Evolutionary conservation across 2,797 vertebrate species (phyloP), one percentile per base, ranked within the genome.

Genomic region (Lemur catta): DNA sequence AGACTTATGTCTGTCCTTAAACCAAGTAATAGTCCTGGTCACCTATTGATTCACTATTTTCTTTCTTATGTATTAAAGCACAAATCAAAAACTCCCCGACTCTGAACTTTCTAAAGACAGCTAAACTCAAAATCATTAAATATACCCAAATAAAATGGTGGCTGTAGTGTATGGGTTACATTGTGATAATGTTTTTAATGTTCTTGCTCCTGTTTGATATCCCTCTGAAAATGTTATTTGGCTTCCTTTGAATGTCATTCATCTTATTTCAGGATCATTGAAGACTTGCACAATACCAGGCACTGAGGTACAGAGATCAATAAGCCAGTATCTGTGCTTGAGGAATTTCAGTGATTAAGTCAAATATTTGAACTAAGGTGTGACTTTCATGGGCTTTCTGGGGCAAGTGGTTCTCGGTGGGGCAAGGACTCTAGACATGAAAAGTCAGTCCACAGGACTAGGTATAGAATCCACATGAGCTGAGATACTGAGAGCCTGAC

Each of bases 61-160:
- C 18, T 79, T 85, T 79, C 69, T 86, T 55, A 61, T 35, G 6
- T 92, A 79, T 94, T 91, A 93, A 92, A 93, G 30, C 30, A 65
- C 46, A 92, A 50, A 55, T 72, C 10, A 91, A 41, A 52, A 78
- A 28, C 50, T 93, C 26, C 69, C 69, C n/a, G 50, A 38, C 26
- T 43, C 76, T 80, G 30, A 87, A 61, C 15, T 85, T 95, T 87
- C 35, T 63, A 24, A 82, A 89, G 7, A 35, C 12, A 57, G 20
- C 46, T 28, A 82, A 94, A 43, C n/a, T 85, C 18, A 52, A 78
- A 93, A 35, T 93, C 17, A 43, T 43, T 89, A 89, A 50, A 85
- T 69, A 61, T 20, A 48, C 15, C 35, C 26, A 75, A 28, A 50
- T 78, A 46, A 90, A 95, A 81, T 78, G 38, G 78, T 79, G 82